Evolutionary conservation across 2,797 vertebrate genomes (phyloP).

Genomic region (Pygocentrus nattereri): DNA sequence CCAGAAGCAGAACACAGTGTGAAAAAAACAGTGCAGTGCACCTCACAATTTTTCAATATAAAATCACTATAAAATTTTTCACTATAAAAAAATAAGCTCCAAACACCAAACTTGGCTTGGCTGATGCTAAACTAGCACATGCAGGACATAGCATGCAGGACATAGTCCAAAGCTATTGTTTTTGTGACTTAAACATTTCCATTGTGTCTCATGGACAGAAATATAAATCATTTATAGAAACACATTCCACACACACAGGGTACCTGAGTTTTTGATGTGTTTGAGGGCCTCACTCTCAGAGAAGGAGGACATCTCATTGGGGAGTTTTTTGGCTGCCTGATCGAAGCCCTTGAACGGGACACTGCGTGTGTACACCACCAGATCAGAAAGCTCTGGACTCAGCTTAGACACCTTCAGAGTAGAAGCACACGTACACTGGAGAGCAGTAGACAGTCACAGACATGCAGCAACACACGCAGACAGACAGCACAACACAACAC

Average conservation of each 20-base stretch:
- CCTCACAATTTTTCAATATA: too few relatives aligned
- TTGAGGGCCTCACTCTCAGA: slow-evolving; percentile 89
- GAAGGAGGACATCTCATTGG: slow-evolving; percentile 87
- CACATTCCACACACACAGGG: not conserved
- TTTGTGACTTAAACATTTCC: too few relatives aligned
- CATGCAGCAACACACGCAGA: slow-evolving; percentile 26
- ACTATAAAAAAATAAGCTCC: too few relatives aligned
- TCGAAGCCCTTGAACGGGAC: slow-evolving; percentile 82
- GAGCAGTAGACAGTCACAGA: slow-evolving; percentile 30
- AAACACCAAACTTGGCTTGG: too few relatives aligned
- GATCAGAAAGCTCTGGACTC: slow-evolving; percentile 85
- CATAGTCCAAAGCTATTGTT: too few relatives aligned
- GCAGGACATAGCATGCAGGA: too few relatives aligned
- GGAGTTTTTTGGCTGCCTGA: slow-evolving; percentile 70
- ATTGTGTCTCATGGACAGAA: too few relatives aligned
- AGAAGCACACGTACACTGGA: slow-evolving; percentile 55
- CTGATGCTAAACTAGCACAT: too few relatives aligned
- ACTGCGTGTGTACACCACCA: slow-evolving; percentile 89
- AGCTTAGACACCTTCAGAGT: slow-evolving; percentile 76
- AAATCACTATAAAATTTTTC: too few relatives aligned
- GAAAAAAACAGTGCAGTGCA: too few relatives aligned
- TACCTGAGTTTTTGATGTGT: slow-evolving; percentile 86
- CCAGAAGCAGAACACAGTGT: too few relatives aligned
- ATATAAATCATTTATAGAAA: too few relatives aligned
- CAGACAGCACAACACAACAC: slow-evolving; percentile 23